Evolutionary conservation across 2,888 invertebrate species (phyloP), one percentile per base, ranked within the genome.

Genomic region (Plagodis dolabraria): DNA sequence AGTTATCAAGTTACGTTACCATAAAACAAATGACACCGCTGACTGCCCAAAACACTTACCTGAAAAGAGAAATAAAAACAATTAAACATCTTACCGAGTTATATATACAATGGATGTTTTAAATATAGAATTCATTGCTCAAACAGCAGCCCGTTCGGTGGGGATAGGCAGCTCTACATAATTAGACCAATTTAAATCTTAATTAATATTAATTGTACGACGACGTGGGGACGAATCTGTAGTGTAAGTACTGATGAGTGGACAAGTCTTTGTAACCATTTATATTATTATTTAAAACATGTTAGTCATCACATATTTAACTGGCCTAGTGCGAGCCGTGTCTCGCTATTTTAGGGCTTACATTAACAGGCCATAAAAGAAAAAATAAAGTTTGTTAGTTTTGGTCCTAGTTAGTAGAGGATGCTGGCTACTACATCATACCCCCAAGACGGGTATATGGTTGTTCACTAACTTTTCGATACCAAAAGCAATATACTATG

Each of bases 111-210:
- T 53, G 57, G 53, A 47, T 34, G 53, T 56, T 60, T 57, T 74
- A 62, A 75, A 73, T 72, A 71, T 77, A 75, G 78, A 66, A 82
- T 82, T 74, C 75, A 72, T 79, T 75, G 73, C 73, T 74, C 76
- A 79, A 79, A 83, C 85, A 81, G 83, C 82, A 79, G 80, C 83
- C 79, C 72, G 82, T 79, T 79, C 74, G 80, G 72, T 79, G 80
- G 81, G 87, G 88, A 86, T 85, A 86, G 86, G 79, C 83, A 85
- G 85, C 83, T 89, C 90, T 87, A 89, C 87, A 86, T 90, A 92
- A 92, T 92, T 91, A 92, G 89, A 91, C 90, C 92, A 92, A 92
- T 92, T 92, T 91, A 92, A 92, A 91, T 92, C 90, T 88, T 92
- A 92, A 92, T 92, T 92, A 91, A 90, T 92, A 92, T 91, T 92